A percentile compares a stretch with the other conserved stretches of the same genome.
Conservation (phyloP, 1,140 invertebrate species). For the Aphaenogaster rudis region DNA sequence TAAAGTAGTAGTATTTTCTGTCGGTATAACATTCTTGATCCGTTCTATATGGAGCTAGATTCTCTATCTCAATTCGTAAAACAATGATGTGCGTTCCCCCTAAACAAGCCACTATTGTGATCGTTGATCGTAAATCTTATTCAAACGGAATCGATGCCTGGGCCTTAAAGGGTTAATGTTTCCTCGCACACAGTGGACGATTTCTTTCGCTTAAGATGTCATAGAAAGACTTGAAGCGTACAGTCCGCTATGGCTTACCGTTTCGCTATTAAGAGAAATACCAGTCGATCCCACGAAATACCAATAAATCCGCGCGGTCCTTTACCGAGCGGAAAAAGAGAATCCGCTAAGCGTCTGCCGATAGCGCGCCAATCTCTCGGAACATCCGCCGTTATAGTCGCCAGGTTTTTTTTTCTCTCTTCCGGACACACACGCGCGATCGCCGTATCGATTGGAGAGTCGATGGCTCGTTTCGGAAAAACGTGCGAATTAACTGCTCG, state of each 20-base stretch:
- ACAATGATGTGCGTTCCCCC: no score
- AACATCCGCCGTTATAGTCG: slow-evolving; percentile 35
- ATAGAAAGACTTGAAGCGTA: background rate
- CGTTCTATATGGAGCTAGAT: no score
- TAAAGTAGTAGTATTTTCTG: no score
- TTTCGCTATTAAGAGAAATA: background rate
- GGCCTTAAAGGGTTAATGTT: background rate
- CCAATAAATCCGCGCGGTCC: slow-evolving; percentile 21
- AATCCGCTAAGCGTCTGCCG: slow-evolving; percentile 56
- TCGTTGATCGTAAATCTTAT: no score
- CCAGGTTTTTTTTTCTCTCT: background rate
- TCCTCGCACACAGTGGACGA: background rate
- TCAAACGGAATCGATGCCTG: no score
- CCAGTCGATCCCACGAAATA: background rate
- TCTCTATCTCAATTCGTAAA: no score
- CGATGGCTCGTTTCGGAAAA: slow-evolving; percentile 56
- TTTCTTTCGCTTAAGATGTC: background rate
- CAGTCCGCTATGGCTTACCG: background rate
- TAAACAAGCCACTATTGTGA: no score
- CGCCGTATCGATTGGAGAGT: slow-evolving; percentile 45
- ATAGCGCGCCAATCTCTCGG: slow-evolving; percentile 54
- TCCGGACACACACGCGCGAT: background rate
- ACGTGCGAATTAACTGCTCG: slow-evolving; percentile 63
- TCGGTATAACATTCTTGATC: no score
- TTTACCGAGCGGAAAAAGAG: slow-evolving; percentile 36